These are phyloP conservation scores for Propithecus perrieri DNA, from an alignment of 2,797 vertebrate genomes.

Conservation along the genomic window DNA sequence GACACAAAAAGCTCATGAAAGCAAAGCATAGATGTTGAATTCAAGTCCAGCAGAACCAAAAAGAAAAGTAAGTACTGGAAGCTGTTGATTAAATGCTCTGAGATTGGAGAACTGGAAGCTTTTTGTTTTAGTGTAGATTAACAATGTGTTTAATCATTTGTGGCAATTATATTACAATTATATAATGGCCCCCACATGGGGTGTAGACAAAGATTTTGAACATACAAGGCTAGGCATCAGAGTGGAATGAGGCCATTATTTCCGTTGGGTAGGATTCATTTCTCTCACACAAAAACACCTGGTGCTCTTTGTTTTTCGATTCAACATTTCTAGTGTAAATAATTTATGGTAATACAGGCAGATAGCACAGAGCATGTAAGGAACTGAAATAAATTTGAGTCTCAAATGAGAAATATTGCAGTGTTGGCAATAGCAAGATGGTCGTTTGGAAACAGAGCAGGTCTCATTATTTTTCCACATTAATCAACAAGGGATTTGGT, in stretches of 20 bases:
- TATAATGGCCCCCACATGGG: background rate
- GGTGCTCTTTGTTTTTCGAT: slow-evolving; percentile 59
- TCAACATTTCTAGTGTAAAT: slow-evolving; percentile 70
- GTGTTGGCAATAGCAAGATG: slow-evolving; percentile 58
- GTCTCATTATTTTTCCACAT: slow-evolving; percentile 65
- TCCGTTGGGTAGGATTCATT: slow-evolving; percentile 61
- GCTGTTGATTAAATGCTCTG: background rate
- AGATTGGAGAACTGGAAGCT: background rate
- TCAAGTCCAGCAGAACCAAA: background rate
- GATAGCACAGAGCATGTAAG: slow-evolving; percentile 53
- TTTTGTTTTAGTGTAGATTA: background rate
- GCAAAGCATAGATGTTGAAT: background rate
- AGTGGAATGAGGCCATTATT: slow-evolving; percentile 57
- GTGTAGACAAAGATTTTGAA: slow-evolving; percentile 27
- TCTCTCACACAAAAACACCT: slow-evolving; percentile 56
- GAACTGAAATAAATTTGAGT: slow-evolving; percentile 68
- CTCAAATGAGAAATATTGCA: slow-evolving; percentile 67
- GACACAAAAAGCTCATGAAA: background rate
- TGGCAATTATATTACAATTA: slow-evolving; percentile 2
- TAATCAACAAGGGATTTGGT: slow-evolving; percentile 27
- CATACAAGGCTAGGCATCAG: background rate
- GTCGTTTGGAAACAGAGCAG: slow-evolving; percentile 37
- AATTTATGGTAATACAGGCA: slow-evolving; percentile 76
- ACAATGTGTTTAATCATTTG: slow-evolving; percentile 54
- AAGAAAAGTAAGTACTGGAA: background rate